A percentile compares a stretch with the other conserved stretches of the same genome.
Conservation (phyloP, 2,113 vertebrate species). For the Spheniscus mendiculus region DNA sequence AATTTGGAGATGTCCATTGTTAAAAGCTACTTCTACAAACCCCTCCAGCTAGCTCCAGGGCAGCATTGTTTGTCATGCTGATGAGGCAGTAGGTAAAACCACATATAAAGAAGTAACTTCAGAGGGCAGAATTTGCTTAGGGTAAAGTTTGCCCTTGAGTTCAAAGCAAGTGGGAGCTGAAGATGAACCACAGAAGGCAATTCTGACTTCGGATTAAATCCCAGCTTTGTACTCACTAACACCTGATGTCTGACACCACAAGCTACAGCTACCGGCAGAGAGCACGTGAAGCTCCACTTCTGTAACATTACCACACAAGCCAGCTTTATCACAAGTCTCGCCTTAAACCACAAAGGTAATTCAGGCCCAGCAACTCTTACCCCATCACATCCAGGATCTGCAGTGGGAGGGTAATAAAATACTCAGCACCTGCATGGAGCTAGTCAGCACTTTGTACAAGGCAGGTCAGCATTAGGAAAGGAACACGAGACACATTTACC, state of each 20-base stretch:
- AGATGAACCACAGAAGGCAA: neutral
- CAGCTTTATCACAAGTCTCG: neutral
- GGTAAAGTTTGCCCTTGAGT: neutral
- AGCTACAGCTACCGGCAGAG: neutral
- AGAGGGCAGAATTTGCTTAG: neutral
- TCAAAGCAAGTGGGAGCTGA: neutral
- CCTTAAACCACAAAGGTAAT: neutral
- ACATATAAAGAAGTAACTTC: neutral
- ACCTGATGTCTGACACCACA: neutral
- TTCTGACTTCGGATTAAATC: neutral
- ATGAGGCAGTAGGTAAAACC: neutral
- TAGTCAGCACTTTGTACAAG: neutral
- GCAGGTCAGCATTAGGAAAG: neutral
- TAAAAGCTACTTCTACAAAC: neutral
- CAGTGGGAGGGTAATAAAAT: neutral
- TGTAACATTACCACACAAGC: neutral
- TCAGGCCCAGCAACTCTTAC: neutral
- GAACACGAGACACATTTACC: neutral
- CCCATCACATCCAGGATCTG: neutral
- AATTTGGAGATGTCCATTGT: neutral
- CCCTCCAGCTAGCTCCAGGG: conserved; percentile 10
- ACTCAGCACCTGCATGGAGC: neutral
- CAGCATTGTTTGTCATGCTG: neutral
- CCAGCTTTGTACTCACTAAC: neutral
- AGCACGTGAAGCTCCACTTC: neutral